phyloP scores from a whole-genome alignment of 2,113 vertebrate genomes.

The Peromyscus polionotus region DNA sequence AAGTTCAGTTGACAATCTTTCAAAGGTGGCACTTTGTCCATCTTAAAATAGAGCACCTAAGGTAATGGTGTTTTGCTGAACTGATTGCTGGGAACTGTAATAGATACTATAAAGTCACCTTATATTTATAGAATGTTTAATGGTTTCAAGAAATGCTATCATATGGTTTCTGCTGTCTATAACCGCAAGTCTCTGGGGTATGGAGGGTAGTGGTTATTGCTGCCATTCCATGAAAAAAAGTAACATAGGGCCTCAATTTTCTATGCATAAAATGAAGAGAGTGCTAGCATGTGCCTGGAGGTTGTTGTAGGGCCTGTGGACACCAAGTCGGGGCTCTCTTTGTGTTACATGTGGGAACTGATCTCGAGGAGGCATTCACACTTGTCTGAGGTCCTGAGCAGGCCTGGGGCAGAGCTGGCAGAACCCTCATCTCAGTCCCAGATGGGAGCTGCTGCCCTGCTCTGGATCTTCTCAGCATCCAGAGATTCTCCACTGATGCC shows the following conservation, averaged over 20 bases:
- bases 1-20: slow-evolving; percentile 50
- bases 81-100: slow-evolving; percentile 1
- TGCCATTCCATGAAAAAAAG: not conserved
- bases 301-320: not conserved
- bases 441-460: not conserved
- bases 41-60: slow-evolving; percentile 72
- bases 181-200: not conserved
- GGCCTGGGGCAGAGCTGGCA: not conserved
- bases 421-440: not conserved
- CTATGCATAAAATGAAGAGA: not conserved
- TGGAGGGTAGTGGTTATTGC: not conserved
- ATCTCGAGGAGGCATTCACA: not conserved
- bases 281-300: not conserved
- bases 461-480: not conserved
- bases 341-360: not conserved
- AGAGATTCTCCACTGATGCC: not conserved
- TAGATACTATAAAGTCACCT: slow-evolving; percentile 48
- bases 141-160: slow-evolving; percentile 26
- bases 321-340: not conserved
- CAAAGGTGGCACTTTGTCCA: slow-evolving; percentile 4
- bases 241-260: not conserved
- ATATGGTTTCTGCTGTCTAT: not conserved
- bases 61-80: slow-evolving; percentile 30
- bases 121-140: slow-evolving; percentile 23
- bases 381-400: not conserved